Percentiles rank a stretch among this genome's conserved stretches.
Evolutionary conservation across 2,888 invertebrate genomes (phyloP).

Genomic region (Gryllus longicercus): DNA sequence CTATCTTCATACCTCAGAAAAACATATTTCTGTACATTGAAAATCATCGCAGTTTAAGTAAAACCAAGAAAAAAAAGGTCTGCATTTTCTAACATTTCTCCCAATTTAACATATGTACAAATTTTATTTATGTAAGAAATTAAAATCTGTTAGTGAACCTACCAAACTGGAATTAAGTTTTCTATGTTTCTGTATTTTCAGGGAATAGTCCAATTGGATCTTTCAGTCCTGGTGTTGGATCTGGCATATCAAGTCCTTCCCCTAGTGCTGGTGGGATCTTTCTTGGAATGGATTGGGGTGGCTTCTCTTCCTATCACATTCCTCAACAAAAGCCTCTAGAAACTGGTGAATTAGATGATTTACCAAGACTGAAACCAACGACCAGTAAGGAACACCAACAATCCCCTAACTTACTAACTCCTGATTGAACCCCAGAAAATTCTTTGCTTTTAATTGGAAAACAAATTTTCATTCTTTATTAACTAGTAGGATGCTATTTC

Average conservation of each 20-base stretch:
- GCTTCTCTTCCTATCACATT: slow-evolving; percentile 38
- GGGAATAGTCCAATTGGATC: slow-evolving; percentile 34
- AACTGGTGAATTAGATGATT: slow-evolving; percentile 33
- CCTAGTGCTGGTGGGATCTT: slow-evolving; percentile 39
- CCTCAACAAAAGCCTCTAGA: slow-evolving; percentile 32
- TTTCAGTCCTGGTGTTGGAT: slow-evolving; percentile 33
- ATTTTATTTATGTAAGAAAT: no score
- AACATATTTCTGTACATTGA: no score
- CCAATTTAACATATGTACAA: no score
- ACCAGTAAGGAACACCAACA: slow-evolving; percentile 25
- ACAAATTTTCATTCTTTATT: no score
- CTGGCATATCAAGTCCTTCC: slow-evolving; percentile 25
- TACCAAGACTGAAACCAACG: slow-evolving; percentile 34
- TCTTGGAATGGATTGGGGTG: slow-evolving; percentile 42
- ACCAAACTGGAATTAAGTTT: no score
- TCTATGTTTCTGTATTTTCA: background rate
- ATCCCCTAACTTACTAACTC: slow-evolving; percentile 28
- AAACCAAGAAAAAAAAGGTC: no score
- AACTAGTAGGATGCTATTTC: no score
- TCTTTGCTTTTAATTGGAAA: background rate
- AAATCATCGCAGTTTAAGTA: no score
- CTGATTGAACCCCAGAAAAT: slow-evolving; percentile 24
- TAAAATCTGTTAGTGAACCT: no score
- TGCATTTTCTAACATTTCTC: no score
- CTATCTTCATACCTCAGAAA: no score